A percentile compares a stretch with the other conserved stretches of the same genome.
These are phyloP conservation scores for Sebastes alutus DNA, from an alignment of 2,797 vertebrate species.

Conservation along the genomic window DNA sequence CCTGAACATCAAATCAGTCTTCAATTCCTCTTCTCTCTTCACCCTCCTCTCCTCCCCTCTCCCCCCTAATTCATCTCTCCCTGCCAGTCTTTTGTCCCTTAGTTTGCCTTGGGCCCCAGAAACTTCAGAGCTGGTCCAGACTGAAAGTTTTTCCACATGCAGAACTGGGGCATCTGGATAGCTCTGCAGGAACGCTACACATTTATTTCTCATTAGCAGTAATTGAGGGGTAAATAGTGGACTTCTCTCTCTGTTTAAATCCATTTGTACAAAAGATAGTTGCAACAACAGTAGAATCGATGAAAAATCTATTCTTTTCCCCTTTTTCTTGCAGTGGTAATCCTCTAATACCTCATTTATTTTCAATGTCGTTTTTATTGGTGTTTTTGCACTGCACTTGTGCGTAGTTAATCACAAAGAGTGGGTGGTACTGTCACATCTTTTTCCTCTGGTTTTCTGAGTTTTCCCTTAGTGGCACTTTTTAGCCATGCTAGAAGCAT, in stretches of 20 bases:
- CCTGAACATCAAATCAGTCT: constrained; percentile 28
- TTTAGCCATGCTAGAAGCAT: background rate
- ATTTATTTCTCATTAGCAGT: constrained; percentile 71
- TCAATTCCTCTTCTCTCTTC: constrained; percentile 15
- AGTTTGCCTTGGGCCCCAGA: constrained; percentile 51
- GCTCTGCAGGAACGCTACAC: constrained; percentile 55
- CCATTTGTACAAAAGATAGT: constrained; percentile 6
- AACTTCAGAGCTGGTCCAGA: constrained; percentile 51
- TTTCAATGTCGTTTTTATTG: constrained; percentile 9
- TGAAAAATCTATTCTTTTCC: background rate
- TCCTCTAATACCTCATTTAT: constrained; percentile 10
- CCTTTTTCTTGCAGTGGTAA: background rate
- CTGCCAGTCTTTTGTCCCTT: constrained; percentile 48
- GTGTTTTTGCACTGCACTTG: background rate
- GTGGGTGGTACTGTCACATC: background rate
- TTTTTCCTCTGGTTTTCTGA: background rate
- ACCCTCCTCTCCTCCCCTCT: constrained; percentile 2
- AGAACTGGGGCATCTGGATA: constrained; percentile 61
- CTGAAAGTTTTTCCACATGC: constrained; percentile 72
- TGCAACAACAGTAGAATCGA: constrained; percentile 2
- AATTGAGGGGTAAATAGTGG: constrained; percentile 59
- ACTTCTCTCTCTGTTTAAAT: constrained; percentile 33
- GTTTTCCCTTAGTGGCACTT: background rate
- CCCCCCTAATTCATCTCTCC: constrained; percentile 32
- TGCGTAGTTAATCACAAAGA: background rate